Base-by-base conservation (phyloP, 2,888 invertebrate species). In the Epistrophella euchroma region DNA sequence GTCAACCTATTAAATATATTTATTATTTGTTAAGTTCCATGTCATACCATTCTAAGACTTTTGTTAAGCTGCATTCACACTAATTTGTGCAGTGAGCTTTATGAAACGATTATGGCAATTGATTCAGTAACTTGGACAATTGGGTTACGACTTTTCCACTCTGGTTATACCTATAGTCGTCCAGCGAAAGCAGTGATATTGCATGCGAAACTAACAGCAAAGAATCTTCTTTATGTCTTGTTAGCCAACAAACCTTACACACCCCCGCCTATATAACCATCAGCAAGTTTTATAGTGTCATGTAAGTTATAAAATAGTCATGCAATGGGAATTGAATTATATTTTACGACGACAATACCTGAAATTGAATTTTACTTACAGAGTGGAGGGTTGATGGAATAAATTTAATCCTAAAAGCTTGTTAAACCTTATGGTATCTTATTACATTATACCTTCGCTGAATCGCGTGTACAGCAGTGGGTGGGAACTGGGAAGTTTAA, bases 301-400 rank as follows among this genome's bases (percentile, higher is more conserved):
- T 62, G 64, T 64, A 50, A 52, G 52, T 52, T 52, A 25, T 52
- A 52, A 13, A 45, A 71, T 58, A 56, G 80, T 77, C 66, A 81
- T 85, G 81, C 68, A 81, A 73, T 56, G 47, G 47, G 45, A 85
- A 85, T 85, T 73, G 85, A 85, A 85, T 85, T 85, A 81, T 81
- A 77, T 73, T 85, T 70, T 70, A 73, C 40, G 72, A 75, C 80
- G 40, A 79, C 64, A 81, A 72, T 62, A 81, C 76, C 72, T 77
- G 68, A 70, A 85, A 81, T 85, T 81, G 55, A 85, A 85, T 85
- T 81, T 73, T 11, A 28, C 72, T 45, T 45, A 58, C 19, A 19
- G 2, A 45, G n/a, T 35, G 58, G 32, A 50, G 32, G 28, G 64
- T 79, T 84, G 62, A 74, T 43, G 43, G 71, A 84, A 64, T 66